Evolutionary conservation across 2,888 invertebrate genomes (phyloP), one percentile per base, ranked within the genome.

Genomic region (Dynastes hyllus): DNA sequence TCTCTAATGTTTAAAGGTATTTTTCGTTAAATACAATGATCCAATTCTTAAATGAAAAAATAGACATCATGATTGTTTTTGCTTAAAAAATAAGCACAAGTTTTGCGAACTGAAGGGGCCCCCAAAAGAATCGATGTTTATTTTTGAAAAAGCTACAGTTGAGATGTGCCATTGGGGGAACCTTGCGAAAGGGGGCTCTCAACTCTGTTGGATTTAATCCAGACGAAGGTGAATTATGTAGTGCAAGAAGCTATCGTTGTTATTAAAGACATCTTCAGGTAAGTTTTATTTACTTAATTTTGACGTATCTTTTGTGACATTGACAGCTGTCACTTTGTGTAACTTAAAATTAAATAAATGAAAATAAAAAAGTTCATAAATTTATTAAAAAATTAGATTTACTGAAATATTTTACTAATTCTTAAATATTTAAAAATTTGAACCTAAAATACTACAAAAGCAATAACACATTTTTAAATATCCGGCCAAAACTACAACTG

Each of bases 41-140:
- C 99, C 99, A 0, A 99, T 99, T n/a, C n/a, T n/a, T n/a, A n/a
- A n/a, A n/a, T 81, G 99, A 99, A 89, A 99, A 99, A 88, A 88
- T 99, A 85, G 99, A 99, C 88, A 99, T 99, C 79, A 99, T 99
- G 99, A 99, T 99, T n/a, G n/a, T n/a, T n/a, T n/a, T n/a, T n/a
- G n/a, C n/a, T n/a, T n/a, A n/a, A n/a, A n/a, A n/a, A 99, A 99
- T 89, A 99, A 85, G 97, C 98, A 1, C 99, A 99, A 89, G 98
- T 98, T 76, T 91, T 99, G 98, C 58, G 99, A 99, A 88, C 91
- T 99, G 61, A 99, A 99, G 90, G 99, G n/a, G n/a, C n/a, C n/a
- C n/a, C n/a, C n/a, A n/a, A n/a, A n/a, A n/a, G n/a, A n/a, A n/a
- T n/a, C n/a, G n/a, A n/a, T n/a, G n/a, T n/a, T n/a, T n/a, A n/a